Evolutionary conservation across 2,113 vertebrate genomes (phyloP), one percentile per base, ranked within the genome.

Genomic region (Cebus imitator): DNA sequence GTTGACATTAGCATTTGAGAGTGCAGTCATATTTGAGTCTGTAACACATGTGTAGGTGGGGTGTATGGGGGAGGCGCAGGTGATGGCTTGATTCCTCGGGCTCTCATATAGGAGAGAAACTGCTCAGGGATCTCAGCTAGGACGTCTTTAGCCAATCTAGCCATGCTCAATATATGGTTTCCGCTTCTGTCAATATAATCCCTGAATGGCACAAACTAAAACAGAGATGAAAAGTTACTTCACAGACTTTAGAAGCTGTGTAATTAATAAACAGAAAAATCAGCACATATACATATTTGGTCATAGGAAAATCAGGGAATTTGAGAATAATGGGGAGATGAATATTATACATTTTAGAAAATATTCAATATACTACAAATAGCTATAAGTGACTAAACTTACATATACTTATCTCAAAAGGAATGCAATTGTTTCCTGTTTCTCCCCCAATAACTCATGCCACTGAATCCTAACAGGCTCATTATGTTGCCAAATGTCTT

Each of bases 31-130:
- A 99, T 99, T 96, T 99, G 99, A 78, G 99, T 99, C 97, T 99
- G 99, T 90, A 99, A 57, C 87, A 99, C 96, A 0, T 99, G 99
- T 45, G 98, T 98, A 0, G 99, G 99, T 0, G 99, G 99, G 0
- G 99, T 99, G 95, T 99, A 99, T 0, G 99, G 99, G 16, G 99
- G 99, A 0, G 99, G 99, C 0, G 99, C 99, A 0, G 99, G 99
- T 0, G 98, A 99, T 3, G 99, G 99, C 98, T 99, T 99, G 98
- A 99, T 99, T 98, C 99, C 99, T 48, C 99, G 99, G 98, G 99
- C 99, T 95, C 99, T 99, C 99, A 99, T 99, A 98, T 99, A 99
- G 95, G 99, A 99, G 12, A 99, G 99, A 96, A 99, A 99, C 98
- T 99, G 99, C 98, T 99, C 99, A 0, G 99, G 99, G 93, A 99